Evolutionary conservation across 2,113 vertebrate species (phyloP).

Genomic region (Oncorhynchus clarkii): DNA sequence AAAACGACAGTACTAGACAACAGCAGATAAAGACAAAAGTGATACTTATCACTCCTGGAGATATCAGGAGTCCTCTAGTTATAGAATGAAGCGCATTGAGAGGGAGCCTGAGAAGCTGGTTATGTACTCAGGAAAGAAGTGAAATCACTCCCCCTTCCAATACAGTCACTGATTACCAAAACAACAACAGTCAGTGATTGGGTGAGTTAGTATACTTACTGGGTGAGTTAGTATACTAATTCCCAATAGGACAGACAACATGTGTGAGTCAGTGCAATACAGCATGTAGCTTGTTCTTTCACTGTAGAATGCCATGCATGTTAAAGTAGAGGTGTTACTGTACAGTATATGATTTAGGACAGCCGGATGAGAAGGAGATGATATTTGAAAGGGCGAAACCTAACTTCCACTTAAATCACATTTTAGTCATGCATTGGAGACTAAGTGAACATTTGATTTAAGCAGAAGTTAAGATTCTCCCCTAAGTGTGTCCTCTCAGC

Average conservation of each 20-base stretch:
- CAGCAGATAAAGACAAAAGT: too few relatives aligned
- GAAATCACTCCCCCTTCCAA: too few relatives aligned
- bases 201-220: background rate
- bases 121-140: too few relatives aligned
- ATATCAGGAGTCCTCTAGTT: too few relatives aligned
- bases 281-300: background rate
- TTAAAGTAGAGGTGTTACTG: background rate
- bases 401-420: constrained; percentile 13
- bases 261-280: background rate
- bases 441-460: too few relatives aligned
- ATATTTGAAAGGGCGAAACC: constrained; percentile 32
- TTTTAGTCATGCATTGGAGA: constrained; percentile 19
- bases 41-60: too few relatives aligned
- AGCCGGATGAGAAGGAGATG: constrained; percentile 25
- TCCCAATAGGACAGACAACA: background rate
- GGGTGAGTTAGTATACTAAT: constrained; percentile 7
- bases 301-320: background rate
- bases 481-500: constrained; percentile 15
- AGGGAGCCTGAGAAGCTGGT: too few relatives aligned
- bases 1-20: too few relatives aligned
- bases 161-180: too few relatives aligned
- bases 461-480: too few relatives aligned
- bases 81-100: too few relatives aligned
- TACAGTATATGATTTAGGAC: background rate
- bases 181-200: background rate